phyloP scores from a whole-genome alignment of 2,113 vertebrate species.

The Catagonus wagneri region DNA sequence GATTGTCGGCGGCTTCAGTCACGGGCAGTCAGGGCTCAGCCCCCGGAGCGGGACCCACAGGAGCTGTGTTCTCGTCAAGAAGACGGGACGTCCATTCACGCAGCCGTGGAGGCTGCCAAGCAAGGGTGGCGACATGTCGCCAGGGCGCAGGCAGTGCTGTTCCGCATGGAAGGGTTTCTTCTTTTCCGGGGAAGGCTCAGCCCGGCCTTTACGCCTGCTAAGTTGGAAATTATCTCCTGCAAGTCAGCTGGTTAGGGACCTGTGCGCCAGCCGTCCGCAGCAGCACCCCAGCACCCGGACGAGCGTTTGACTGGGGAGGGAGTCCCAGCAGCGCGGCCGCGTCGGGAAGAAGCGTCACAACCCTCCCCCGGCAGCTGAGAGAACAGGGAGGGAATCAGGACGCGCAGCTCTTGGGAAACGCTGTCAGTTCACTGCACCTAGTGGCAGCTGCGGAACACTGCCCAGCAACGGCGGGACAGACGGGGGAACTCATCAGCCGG shows the following conservation, averaged over 20 bases:
- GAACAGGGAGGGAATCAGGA: background rate
- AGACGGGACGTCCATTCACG: no score
- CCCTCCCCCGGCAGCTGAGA: background rate
- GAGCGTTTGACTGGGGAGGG: background rate
- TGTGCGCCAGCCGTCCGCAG: background rate
- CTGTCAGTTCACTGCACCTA: background rate
- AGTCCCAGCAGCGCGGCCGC: background rate
- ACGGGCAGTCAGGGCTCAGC: background rate
- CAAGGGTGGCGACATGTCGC: accelerated
- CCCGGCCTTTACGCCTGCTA: background rate
- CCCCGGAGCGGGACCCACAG: background rate
- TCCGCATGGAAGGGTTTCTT: background rate
- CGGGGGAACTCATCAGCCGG: background rate
- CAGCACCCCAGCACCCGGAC: background rate
- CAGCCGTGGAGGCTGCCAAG: accelerated
- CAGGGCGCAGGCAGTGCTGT: accelerated
- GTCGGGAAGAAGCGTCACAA: background rate
- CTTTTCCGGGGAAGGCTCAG: background rate
- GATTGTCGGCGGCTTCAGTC: background rate
- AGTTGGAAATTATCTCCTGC: background rate
- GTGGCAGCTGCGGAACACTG: background rate
- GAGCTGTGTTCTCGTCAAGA: background rate
- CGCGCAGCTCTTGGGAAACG: background rate
- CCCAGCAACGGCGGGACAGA: no score
- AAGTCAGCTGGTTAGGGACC: background rate